Base-by-base conservation (phyloP, 2,113 vertebrate species). In the Hippopotamus amphibius region DNA sequence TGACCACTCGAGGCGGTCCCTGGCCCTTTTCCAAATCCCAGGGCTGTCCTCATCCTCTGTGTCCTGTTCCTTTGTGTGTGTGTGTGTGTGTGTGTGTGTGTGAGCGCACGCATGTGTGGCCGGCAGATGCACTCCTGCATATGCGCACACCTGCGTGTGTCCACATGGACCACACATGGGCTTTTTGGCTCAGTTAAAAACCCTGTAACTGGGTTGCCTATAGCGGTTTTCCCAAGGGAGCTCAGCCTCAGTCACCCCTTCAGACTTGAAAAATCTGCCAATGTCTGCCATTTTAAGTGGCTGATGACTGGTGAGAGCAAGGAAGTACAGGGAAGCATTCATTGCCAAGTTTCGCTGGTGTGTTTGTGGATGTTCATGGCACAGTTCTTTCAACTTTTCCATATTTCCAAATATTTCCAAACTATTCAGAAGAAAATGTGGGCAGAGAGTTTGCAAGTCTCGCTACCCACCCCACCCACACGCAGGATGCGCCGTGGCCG, bases 1-100 rank as follows among this genome's bases (percentile, higher is more conserved):
- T 26, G 91, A n/a, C 41, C 57, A 41, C n/a, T 30, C 12, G 74
- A 59, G n/a, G 55, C 21, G 41, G 61, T 21, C 21, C 16, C 48
- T 77, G 93, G 71, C 82, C 79, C 8, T 71, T 76, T 97, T 90
- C 84, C 53, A 96, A 24, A 84, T 93, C 96, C 97, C 48, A 24
- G 84, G 92, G 69, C 83, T 79, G 81, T 22, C 28, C 16, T 81
- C 48, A 26, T 26, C 5, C 63, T 46, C 24, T 15, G 5, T 1
- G 12, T 74, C n/a, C 72, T 22, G 15, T 53, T 26, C 37, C 24
- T 28, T 5, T 53, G 21, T 30, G 55, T 72, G 14, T 63, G 6
- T 11, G 1, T 15, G 4, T 50, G 8, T 17, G 9, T 46, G 24
- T 3, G 5, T 21, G 59, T 50, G 65, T 43, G 24, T 48, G 53